Conservation (phyloP, 2,113 vertebrate genomes). For the Mungos mungo region DNA sequence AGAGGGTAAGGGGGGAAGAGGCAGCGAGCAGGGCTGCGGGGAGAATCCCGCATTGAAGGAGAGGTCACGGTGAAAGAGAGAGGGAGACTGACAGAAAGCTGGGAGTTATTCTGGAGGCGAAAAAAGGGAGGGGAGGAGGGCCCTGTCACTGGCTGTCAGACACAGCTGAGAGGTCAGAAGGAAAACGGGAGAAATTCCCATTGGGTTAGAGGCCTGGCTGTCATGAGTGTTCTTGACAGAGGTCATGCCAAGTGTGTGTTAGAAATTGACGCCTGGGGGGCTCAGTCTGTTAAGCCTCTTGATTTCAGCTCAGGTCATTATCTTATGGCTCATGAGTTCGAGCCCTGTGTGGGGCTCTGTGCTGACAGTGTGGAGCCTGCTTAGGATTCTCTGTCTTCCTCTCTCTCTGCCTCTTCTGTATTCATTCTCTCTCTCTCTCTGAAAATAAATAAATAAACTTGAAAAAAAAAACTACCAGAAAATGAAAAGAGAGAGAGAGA, state of each 20-base stretch:
- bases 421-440: too few relatives aligned
- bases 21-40: neutral
- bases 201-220: neutral
- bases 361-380: too few relatives aligned
- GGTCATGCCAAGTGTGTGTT: neutral
- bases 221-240: rapidly evolving
- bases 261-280: neutral
- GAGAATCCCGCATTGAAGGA: neutral
- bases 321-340: too few relatives aligned
- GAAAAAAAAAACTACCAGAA: too few relatives aligned
- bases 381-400: too few relatives aligned
- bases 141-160: rapidly evolving
- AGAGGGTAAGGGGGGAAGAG: neutral
- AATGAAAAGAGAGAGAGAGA: too few relatives aligned
- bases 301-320: too few relatives aligned
- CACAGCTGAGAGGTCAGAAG: neutral
- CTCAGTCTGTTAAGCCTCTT: too few relatives aligned
- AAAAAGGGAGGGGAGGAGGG: neutral
- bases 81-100: neutral
- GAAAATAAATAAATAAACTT: too few relatives aligned
- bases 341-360: too few relatives aligned
- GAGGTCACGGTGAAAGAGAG: neutral
- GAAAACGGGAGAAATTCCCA: rapidly evolving
- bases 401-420: too few relatives aligned
- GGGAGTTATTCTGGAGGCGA: neutral